Evolutionary conservation across 2,113 vertebrate genomes (phyloP), one percentile per base, ranked within the genome.

Genomic region (Sporophila hypoxantha): DNA sequence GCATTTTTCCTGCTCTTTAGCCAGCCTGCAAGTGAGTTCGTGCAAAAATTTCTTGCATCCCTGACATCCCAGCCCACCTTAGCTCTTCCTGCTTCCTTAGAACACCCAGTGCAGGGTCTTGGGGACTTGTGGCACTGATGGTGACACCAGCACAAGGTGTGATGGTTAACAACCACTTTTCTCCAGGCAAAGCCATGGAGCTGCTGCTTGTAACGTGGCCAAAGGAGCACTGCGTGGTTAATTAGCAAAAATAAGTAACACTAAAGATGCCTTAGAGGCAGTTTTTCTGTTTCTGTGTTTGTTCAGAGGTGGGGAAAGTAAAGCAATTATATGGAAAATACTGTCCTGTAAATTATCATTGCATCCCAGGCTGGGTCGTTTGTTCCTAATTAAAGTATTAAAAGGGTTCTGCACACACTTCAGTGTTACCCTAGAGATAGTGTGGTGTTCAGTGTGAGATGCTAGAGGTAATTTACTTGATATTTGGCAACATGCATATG

Each of bases 371-470:
- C 74, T 74, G 26, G 5, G 36, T 55, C 0, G 3, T 84, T 95
- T 70, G n/a, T 75, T 93, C 66, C 65, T 93, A 94, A 96, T 95
- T 95, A 86, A 94, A 91, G 60, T 78, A 15, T 76, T 78, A 64
- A 80, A 85, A 81, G 55, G 29, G 26, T 49, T 89, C 76, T 56
- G 8, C 41, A 61, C 19, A 14, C 17, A 10, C 27, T 80, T 79
- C 64, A 47, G 37, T 39, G 77, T 78, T 93, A 71, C 74, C 79
- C 46, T 71, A 80, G 94, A 90, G 88, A 82, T 82, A n/a, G 47
- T 19, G 18, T 39, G 44, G 12, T 53, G 12, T 76, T 82, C 79
- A 37, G 2, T 88, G 85, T 79, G 92, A 87, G 84, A 55, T 81
- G 76, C 68, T 91, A 88, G 56, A 66, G 57, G 46, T 88, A 80